Evolutionary conservation across 2,888 invertebrate species (phyloP).

Genomic region (Drosophila meridiana): DNA sequence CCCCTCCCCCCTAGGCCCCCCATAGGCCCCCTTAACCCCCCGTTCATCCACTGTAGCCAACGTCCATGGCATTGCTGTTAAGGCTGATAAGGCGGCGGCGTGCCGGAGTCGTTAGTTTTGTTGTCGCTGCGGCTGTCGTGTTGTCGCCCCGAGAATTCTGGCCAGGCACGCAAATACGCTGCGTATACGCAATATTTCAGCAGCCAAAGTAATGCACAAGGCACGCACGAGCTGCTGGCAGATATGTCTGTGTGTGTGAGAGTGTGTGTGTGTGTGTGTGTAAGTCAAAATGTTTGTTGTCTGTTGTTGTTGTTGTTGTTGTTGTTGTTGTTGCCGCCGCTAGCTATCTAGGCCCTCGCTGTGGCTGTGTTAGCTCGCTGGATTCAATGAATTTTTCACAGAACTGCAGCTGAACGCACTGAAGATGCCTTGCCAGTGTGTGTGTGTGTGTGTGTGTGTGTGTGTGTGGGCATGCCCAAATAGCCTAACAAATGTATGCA

Average conservation of each 20-base stretch:
- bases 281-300: constrained; percentile 55
- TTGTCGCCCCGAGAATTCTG: constrained; percentile 44
- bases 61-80: neutral
- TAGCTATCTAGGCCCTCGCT: constrained; percentile 33
- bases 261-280: neutral
- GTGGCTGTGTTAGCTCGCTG: constrained; percentile 37
- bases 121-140: constrained; percentile 49
- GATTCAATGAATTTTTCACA: constrained; percentile 79
- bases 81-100: constrained; percentile 50
- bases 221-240: constrained; percentile 41
- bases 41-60: neutral
- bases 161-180: constrained; percentile 60
- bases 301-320: too few relatives aligned
- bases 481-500: constrained; percentile 77
- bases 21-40: too few relatives aligned
- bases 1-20: too few relatives aligned
- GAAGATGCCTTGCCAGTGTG: neutral
- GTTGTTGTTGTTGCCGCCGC: neutral
- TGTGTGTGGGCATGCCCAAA: constrained; percentile 46
- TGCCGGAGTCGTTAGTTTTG: constrained; percentile 59
- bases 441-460: neutral
- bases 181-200: constrained; percentile 78
- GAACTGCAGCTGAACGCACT: constrained; percentile 44
- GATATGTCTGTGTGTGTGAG: neutral
- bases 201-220: constrained; percentile 64